Evolutionary conservation across 2,888 invertebrate genomes (phyloP), one percentile per base, ranked within the genome.

Genomic region (Phaonia tiefii): DNA sequence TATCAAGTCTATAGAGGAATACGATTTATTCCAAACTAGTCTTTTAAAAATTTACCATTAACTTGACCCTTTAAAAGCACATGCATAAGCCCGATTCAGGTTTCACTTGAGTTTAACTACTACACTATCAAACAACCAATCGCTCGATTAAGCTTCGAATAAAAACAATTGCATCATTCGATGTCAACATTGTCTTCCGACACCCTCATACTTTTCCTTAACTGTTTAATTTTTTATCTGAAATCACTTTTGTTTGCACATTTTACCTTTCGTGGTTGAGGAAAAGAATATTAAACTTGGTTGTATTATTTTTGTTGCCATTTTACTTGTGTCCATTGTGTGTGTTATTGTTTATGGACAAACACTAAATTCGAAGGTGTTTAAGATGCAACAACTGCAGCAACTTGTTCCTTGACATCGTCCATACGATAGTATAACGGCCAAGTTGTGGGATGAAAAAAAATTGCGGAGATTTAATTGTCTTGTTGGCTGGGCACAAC

Each of bases 221-320:
- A 11, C 8, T 15, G 2, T 56, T 39, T 39, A 1, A n/a, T 22
- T 51, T 60, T 63, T 31, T 49, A 3, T 20, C 26, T 26, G 71
- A 60, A 60, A 60, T 60, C 15, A 42, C 60, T 31, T n/a, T 72
- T 39, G 26, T 54, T 31, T 56, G 17, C 54, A 72, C 65, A 25
- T 76, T 76, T 26, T 42, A 20, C 46, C 75, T 82, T 83, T 84
- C 76, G 81, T 75, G 25, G 17, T n/a, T 37, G 31, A 11, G 15
- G n/a, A 25, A 44, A 26, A 15, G 22, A 1, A 22, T 11, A 67
- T 15, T 22, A 26, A 15, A 56, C 11, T 58, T 37, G 31, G 4
- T 20, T 39, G 15, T 1, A n/a, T n/a, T 39, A 11, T 60, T 20
- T 20, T 60, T 31, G 17, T 60, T 17, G 4, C 15, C 5, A 31